These are phyloP conservation scores for Lumbricus terrestris DNA, from an alignment of 2,888 invertebrate species.

Conservation along the genomic window DNA sequence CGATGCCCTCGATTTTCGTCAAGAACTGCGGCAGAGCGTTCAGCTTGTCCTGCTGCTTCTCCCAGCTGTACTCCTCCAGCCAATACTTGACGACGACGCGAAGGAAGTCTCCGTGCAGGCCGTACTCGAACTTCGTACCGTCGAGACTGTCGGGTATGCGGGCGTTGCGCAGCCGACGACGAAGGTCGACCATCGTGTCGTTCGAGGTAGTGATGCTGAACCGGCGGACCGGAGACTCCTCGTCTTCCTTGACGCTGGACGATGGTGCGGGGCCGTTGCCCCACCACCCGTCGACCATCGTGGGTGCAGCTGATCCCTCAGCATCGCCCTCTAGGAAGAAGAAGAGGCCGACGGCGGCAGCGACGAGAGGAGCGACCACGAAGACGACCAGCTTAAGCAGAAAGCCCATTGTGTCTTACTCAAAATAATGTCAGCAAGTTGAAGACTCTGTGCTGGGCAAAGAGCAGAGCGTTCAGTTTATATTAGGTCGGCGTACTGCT, in stretches of 20 bases:
- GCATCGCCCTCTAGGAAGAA: neutral
- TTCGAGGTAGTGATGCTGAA: slow-evolving; percentile 23
- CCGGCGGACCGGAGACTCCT: neutral
- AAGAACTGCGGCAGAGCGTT: slow-evolving; percentile 75
- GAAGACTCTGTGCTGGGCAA: neutral
- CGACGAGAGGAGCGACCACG: neutral
- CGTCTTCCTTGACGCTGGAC: slow-evolving; percentile 9
- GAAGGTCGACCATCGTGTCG: slow-evolving; percentile 23
- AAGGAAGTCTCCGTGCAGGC: slow-evolving; percentile 26
- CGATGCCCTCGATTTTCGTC: slow-evolving; percentile 75
- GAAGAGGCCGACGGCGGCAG: neutral
- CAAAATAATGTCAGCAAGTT: too few relatives aligned
- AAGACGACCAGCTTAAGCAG: neutral
- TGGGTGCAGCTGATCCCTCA: neutral
- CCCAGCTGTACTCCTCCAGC: slow-evolving; percentile 74
- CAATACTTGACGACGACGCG: slow-evolving; percentile 65
- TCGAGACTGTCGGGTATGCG: slow-evolving; percentile 25
- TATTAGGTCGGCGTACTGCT: too few relatives aligned
- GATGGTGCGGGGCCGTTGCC: slow-evolving; percentile 14
- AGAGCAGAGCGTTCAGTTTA: too few relatives aligned
- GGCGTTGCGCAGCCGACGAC: slow-evolving; percentile 25
- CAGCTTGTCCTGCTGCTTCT: slow-evolving; percentile 69
- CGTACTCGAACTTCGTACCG: slow-evolving; percentile 31
- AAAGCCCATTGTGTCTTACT: neutral
- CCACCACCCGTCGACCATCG: slow-evolving; percentile 30